These are phyloP conservation scores for Diadumene lineata DNA, from an alignment of 92 coral and sea anemone species.

Conservation along the genomic window DNA sequence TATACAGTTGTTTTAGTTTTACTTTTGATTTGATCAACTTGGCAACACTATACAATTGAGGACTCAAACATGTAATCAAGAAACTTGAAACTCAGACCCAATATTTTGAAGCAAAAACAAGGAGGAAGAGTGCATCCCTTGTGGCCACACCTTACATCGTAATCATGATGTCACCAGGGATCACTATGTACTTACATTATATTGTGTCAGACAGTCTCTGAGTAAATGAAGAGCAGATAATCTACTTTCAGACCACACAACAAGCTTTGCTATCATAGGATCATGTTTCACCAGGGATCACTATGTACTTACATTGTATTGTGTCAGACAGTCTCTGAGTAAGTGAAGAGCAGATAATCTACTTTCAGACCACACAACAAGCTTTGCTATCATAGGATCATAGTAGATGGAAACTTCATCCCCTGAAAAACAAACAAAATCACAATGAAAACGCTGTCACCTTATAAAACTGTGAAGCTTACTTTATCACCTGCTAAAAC, in stretches of 20 bases:
- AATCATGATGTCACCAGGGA: no score
- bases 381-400: constrained; percentile 99
- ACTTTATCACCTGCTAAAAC: no score
- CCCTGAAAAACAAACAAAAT: constrained; percentile 44
- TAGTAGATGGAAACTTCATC: constrained; percentile 95
- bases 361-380: constrained; percentile 96
- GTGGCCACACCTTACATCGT: no score
- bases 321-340: constrained; percentile 68
- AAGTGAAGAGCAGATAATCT: constrained; percentile 80
- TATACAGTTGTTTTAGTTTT: no score
- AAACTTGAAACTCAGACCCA: no score
- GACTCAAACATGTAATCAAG: no score
- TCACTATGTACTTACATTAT: constrained; percentile 39
- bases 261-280: constrained; percentile 99
- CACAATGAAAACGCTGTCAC: neutral
- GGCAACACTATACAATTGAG: no score
- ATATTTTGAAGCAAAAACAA: no score
- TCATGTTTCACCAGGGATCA: no score
- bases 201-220: constrained; percentile 71
- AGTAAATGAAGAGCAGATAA: constrained; percentile 78
- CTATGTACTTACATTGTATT: constrained; percentile 57
- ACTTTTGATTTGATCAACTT: no score
- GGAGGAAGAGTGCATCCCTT: no score
- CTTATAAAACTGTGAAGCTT: no score
- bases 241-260: constrained; percentile 95